phyloP scores from a whole-genome alignment of 2,888 invertebrate species.

The Aphidius colemani region DNA sequence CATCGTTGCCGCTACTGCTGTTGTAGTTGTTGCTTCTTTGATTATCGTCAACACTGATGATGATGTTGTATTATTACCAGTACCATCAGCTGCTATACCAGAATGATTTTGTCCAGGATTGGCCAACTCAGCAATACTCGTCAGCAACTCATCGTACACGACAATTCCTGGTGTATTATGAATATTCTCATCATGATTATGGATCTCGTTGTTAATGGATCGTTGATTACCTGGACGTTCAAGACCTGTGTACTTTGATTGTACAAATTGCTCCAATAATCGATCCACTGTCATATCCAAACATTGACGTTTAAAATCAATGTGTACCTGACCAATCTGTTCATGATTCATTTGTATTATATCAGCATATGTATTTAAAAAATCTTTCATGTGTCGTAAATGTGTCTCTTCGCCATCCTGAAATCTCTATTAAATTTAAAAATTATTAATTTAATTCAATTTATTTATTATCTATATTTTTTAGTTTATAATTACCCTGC shows the following conservation, averaged over 20 bases:
- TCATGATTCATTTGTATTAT: conserved; percentile 88
- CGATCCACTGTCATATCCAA: conserved; percentile 91
- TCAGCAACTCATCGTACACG: conserved; percentile 56
- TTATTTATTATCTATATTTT: conserved; percentile 7
- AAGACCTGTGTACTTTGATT: conserved; percentile 89
- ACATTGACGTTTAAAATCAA: conserved; percentile 90
- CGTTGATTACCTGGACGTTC: conserved; percentile 81
- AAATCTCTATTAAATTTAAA: conserved; percentile 69
- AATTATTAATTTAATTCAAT: conserved; percentile 2
- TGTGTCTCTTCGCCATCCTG: conserved; percentile 94
- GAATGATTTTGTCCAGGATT: conserved; percentile 41
- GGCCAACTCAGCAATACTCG: conserved; percentile 52
- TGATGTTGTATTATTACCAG: conserved; percentile 31
- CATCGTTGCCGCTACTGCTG: conserved; percentile 43
- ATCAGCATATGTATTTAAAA: conserved; percentile 86
- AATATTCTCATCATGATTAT: conserved; percentile 16
- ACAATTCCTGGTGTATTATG: conserved; percentile 49
- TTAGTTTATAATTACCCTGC: conserved; percentile 66
- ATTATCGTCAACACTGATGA: too few relatives aligned
- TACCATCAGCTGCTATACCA: conserved; percentile 35
- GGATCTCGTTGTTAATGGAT: conserved; percentile 21
- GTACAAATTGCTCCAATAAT: conserved; percentile 87
- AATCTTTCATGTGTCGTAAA: conserved; percentile 92
- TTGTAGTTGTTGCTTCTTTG: conserved; percentile 43
- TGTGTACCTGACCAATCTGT: conserved; percentile 88